phyloP scores from a whole-genome alignment of 2,888 invertebrate genomes.

The Petrolisthes cinctipes region DNA sequence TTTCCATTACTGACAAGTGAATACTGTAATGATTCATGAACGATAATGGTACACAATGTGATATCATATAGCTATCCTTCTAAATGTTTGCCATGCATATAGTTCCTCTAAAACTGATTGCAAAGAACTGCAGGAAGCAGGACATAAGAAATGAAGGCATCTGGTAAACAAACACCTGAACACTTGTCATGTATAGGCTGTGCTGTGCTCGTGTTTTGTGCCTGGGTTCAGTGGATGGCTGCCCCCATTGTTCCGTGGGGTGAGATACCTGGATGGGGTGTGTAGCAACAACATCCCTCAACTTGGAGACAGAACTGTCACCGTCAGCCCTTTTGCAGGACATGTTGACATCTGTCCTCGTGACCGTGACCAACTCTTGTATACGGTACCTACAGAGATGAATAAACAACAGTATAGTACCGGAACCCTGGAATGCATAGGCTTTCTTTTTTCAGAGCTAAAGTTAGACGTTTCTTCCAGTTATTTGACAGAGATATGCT shows the following conservation, averaged over 20 bases:
- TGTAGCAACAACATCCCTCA: conserved; percentile 74
- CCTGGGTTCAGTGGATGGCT: conserved; percentile 75
- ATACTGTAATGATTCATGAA: too few species aligned
- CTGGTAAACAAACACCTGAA: too few species aligned
- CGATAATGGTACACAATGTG: too few species aligned
- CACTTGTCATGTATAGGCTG: conserved; percentile 16
- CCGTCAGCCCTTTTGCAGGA: conserved; percentile 75
- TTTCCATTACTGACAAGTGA: too few species aligned
- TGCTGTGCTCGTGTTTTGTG: conserved; percentile 69
- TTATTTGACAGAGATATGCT: too few species aligned
- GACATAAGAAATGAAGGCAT: too few species aligned
- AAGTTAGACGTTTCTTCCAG: too few species aligned
- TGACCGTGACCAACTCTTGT: conserved; percentile 60
- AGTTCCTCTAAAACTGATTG: too few species aligned
- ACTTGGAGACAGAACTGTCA: conserved; percentile 73
- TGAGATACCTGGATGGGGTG: conserved; percentile 74
- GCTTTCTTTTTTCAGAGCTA: too few species aligned
- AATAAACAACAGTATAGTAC: too few species aligned
- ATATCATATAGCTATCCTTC: neutral
- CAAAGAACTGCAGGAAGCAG: too few species aligned
- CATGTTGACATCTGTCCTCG: conserved; percentile 74
- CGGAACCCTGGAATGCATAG: too few species aligned
- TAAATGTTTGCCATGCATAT: neutral
- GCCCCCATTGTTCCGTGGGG: conserved; percentile 71
- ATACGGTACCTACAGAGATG: conserved; percentile 14